Percentiles rank a stretch among this genome's conserved stretches.
Conservation (phyloP, 2,113 vertebrate species). For the Peromyscus californicus region DNA sequence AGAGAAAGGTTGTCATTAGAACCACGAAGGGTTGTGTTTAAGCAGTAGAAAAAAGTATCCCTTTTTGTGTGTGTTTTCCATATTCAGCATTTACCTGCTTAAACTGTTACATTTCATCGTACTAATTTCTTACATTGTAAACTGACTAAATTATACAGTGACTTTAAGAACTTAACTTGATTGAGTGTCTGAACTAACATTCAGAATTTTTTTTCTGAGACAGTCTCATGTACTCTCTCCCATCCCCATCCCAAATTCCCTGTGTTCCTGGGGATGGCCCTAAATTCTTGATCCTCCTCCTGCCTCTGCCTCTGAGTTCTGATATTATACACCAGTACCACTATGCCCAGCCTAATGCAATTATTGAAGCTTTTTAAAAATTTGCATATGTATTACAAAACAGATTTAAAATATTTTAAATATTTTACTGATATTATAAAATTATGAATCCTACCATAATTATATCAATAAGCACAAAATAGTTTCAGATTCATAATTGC, state of each 20-base stretch:
- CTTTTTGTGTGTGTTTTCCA: slow-evolving; percentile 56
- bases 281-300: not conserved
- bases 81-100: slow-evolving; percentile 72
- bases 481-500: slow-evolving; percentile 24
- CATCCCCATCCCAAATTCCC: not conserved
- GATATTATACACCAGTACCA: not conserved
- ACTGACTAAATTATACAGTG: not conserved
- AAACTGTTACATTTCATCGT: slow-evolving; percentile 49
- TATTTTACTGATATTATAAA: slow-evolving; percentile 44
- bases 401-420: slow-evolving; percentile 46
- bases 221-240: not conserved
- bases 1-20: slow-evolving; percentile 57
- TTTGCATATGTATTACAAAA: not conserved
- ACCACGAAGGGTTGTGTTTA: slow-evolving; percentile 68
- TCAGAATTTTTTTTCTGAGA: not conserved
- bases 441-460: slow-evolving; percentile 34
- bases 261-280: not conserved
- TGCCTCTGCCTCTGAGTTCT: not conserved
- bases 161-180: slow-evolving; percentile 54
- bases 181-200: slow-evolving; percentile 26
- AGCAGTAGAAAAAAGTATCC: slow-evolving; percentile 72
- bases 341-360: not conserved
- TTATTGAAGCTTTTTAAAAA: slow-evolving; percentile 46
- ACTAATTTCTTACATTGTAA: slow-evolving; percentile 62
- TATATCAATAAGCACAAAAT: slow-evolving; percentile 39